A percentile compares a stretch with the other conserved stretches of the same genome.
phyloP scores from a whole-genome alignment of 2,797 vertebrate species.

The Hoplostethus atlanticus region DNA sequence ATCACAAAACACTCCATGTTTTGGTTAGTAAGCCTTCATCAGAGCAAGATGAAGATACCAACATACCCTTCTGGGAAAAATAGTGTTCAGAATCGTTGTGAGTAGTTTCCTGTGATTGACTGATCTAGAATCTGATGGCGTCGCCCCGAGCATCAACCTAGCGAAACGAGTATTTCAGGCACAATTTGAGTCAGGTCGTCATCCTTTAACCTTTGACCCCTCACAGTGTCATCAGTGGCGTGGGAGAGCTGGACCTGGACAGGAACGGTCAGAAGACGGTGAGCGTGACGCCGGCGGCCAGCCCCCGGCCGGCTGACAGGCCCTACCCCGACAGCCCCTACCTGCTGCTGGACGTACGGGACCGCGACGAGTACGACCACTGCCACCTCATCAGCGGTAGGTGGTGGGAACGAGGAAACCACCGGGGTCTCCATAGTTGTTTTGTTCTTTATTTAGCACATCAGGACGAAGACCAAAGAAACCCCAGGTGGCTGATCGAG shows the following conservation, averaged over 20 bases:
- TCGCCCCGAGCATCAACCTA: neutral
- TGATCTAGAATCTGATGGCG: neutral
- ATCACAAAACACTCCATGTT: too few relatives aligned
- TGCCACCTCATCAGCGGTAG: slow-evolving; percentile 93
- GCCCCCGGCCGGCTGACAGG: slow-evolving; percentile 54
- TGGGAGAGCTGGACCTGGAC: slow-evolving; percentile 91
- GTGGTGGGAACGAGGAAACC: slow-evolving; percentile 2
- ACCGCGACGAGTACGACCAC: slow-evolving; percentile 88
- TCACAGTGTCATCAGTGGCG: slow-evolving; percentile 91
- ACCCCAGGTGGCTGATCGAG: too few relatives aligned
- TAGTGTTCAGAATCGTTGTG: neutral
- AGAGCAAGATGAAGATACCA: too few relatives aligned
- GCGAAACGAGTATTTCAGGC: neutral
- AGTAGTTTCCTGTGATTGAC: neutral
- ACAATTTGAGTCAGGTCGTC: too few relatives aligned
- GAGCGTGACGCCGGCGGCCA: slow-evolving; percentile 14
- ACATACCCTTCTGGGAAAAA: neutral
- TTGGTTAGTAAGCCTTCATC: too few relatives aligned
- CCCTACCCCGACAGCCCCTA: slow-evolving; percentile 94
- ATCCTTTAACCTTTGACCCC: neutral
- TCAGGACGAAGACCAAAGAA: too few relatives aligned
- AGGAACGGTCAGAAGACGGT: slow-evolving; percentile 67
- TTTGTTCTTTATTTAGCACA: too few relatives aligned
- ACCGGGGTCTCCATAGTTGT: neutral
- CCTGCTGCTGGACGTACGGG: slow-evolving; percentile 93